Conservation (phyloP, 2,797 vertebrate species). For the Oophaga sylvatica region DNA sequence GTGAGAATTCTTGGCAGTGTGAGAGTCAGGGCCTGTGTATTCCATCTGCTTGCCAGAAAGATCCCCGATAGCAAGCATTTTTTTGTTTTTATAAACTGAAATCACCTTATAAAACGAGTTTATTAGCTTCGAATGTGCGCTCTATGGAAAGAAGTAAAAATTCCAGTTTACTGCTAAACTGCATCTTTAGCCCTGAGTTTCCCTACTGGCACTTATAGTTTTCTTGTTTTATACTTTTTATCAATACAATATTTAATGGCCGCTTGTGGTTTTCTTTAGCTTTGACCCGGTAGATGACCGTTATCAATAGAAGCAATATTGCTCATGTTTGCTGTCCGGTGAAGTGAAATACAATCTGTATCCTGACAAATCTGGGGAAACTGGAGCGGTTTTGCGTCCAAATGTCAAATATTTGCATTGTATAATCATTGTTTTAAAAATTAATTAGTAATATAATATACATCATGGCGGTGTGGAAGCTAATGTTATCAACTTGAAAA, state of each 20-base stretch:
- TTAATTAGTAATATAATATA: neutral
- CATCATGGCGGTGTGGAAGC: neutral
- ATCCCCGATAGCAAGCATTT: conserved; percentile 69
- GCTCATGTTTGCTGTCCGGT: neutral
- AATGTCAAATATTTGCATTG: neutral
- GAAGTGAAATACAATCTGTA: neutral
- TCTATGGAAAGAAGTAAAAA: conserved; percentile 66
- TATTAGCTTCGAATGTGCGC: conserved; percentile 49
- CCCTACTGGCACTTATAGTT: conserved; percentile 64
- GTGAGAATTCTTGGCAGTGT: conserved; percentile 78
- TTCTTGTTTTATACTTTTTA: conserved; percentile 70
- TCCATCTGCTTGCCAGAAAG: conserved; percentile 74
- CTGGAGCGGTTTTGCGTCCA: neutral
- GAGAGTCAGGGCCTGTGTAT: conserved; percentile 82
- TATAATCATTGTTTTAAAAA: neutral
- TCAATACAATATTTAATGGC: conserved; percentile 58
- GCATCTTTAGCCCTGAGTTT: conserved; percentile 36
- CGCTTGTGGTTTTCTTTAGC: conserved; percentile 64
- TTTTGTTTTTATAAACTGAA: conserved; percentile 73
- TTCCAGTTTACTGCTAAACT: conserved; percentile 51
- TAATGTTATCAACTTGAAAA: neutral
- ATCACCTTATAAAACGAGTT: conserved; percentile 60
- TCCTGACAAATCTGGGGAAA: neutral
- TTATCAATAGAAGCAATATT: conserved; percentile 60
- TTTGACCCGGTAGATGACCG: conserved; percentile 56